Evolutionary conservation across 1,140 invertebrate genomes (phyloP), one percentile per base, ranked within the genome.

Genomic region (Reticulitermes speratus): DNA sequence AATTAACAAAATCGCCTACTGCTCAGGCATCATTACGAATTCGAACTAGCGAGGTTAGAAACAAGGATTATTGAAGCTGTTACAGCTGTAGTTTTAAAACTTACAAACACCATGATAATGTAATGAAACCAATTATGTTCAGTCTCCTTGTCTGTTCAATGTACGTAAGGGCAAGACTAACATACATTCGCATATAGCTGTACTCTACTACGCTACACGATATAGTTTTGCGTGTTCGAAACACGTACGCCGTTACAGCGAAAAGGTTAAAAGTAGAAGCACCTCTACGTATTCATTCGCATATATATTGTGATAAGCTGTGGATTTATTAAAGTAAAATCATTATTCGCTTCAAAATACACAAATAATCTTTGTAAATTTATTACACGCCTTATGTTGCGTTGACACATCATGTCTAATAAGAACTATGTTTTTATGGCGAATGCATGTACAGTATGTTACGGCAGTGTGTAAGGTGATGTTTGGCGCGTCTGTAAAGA

Each of bases 391-490:
- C 11, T 25, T 11, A n/a, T 30, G 2, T 30, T 30, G 7, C 65
- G 25, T n/a, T 75, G 65, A 75, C 65, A 75, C 2, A 75, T 12
- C 3, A 75, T 30, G n/a, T 30, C 1, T 11, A 6, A 30, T 9
- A 14, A 75, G 44, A 83, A 83, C 44, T 83, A 83, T 83, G 44
- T 83, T 83, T 82, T 83, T 48, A 83, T 38, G 23, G 82, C 82
- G 82, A n/a, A 45, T 48, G 82, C 38, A 83, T 83, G 25, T 44
- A 45, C 38, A 48, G 38, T 44, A 44, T 48, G 21, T 44, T n/a
- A 45, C 23, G 45, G 45, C 21, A 25, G 38, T 83, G 45, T 45
- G 82, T 44, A 83, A 44, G 45, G 82, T 83, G 82, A 83, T 44
- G 82, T 83, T 83, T 83, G 82, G 82, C 82, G 82, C 82, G 82